A percentile compares a stretch with the other conserved stretches of the same genome.
Evolutionary conservation across 2,113 vertebrate species (phyloP).

Genomic region (Pterocles gutturalis): DNA sequence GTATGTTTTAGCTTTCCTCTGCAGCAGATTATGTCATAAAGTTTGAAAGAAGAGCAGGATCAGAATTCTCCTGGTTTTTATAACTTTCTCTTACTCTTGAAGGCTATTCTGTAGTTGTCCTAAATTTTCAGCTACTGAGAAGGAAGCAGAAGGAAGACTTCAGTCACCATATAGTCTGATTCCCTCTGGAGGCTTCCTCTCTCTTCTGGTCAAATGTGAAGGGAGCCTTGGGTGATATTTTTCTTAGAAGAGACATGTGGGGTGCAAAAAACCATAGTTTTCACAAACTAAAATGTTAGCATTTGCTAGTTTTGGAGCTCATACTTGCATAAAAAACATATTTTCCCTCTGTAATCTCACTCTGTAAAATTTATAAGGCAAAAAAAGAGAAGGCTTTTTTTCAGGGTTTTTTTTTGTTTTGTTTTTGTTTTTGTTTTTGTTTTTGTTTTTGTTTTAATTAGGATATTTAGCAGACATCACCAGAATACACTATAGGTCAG

Average conservation of each 20-base stretch:
- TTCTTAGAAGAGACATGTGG: neutral
- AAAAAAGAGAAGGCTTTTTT: neutral
- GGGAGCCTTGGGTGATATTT: neutral
- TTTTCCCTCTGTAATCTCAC: neutral
- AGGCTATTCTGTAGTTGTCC: neutral
- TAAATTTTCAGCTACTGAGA: neutral
- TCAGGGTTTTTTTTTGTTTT: too few relatives aligned
- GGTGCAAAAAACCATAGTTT: neutral
- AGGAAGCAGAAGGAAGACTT: neutral
- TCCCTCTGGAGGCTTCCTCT: neutral
- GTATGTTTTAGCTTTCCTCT: neutral
- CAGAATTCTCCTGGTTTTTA: neutral
- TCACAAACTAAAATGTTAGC: neutral
- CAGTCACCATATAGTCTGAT: neutral
- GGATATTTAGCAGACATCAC: neutral
- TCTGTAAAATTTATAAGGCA: neutral
- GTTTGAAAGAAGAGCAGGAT: neutral
- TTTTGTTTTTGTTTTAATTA: neutral
- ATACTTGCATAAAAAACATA: neutral
- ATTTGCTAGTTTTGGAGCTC: neutral
- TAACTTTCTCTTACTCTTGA: neutral
- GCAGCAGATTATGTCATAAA: neutral
- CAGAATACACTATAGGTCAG: neutral
- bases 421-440: neutral
- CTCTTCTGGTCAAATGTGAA: neutral